These are phyloP conservation scores for Alviniconcha marisindica DNA, from an alignment of 1,140 invertebrate genomes.

Conservation along the genomic window DNA sequence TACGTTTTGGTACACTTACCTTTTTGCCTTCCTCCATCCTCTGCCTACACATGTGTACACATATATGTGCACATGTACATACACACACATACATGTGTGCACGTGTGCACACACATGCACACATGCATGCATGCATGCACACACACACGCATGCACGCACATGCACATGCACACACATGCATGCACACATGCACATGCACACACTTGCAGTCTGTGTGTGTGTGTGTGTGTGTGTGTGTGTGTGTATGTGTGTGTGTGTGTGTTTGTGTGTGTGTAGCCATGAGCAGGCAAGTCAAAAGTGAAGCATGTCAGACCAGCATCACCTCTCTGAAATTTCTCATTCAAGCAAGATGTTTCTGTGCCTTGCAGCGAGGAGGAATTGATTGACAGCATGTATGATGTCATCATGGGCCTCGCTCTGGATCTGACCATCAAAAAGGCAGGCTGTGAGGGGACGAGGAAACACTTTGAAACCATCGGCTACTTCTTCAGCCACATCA, in stretches of 20 bases:
- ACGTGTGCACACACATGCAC: not conserved
- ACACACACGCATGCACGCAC: conserved; percentile 5
- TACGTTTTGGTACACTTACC: too few relatives aligned
- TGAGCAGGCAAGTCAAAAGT: too few relatives aligned
- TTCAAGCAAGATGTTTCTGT: not conserved
- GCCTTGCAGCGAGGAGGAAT: not conserved
- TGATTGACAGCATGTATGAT: not conserved
- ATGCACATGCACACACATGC: not conserved
- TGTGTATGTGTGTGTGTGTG: not conserved
- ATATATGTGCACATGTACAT: not conserved
- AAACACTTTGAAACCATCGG: conserved; percentile 30
- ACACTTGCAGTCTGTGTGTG: not conserved
- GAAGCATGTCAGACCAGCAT: too few relatives aligned
- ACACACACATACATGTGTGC: not conserved
- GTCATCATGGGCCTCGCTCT: conserved; percentile 33
- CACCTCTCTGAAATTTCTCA: not conserved
- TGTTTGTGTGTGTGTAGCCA: not conserved
- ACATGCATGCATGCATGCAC: not conserved
- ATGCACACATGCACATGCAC: not conserved
- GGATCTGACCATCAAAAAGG: conserved; percentile 29
- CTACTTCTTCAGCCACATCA: conserved; percentile 20
- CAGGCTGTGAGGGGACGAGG: conserved; percentile 9
- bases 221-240: not conserved
- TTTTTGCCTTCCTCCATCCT: too few relatives aligned
- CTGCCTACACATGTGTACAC: too few relatives aligned